Percentiles rank a stretch among this genome's conserved stretches.
These are phyloP conservation scores for Trachemys scripta DNA, from an alignment of 2,113 vertebrate species.

Conservation along the genomic window DNA sequence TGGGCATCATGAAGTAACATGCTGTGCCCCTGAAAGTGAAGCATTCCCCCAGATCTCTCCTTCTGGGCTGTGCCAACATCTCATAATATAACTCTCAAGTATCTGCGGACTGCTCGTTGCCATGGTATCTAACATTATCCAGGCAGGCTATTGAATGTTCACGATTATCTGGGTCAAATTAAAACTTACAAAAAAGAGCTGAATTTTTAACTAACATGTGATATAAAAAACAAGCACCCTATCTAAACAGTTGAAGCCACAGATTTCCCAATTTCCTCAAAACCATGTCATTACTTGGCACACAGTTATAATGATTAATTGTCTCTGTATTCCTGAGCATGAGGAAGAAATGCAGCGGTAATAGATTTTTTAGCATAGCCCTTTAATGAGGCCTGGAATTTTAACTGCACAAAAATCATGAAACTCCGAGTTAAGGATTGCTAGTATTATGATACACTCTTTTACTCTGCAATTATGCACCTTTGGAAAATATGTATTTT, in stretches of 20 bases:
- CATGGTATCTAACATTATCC: background rate
- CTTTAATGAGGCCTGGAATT: background rate
- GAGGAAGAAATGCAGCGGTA: background rate
- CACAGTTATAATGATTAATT: background rate
- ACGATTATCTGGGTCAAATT: background rate
- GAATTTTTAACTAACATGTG: background rate
- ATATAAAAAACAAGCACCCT: background rate
- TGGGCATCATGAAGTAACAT: background rate
- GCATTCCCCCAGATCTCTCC: background rate
- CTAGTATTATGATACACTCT: background rate
- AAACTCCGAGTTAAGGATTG: background rate
- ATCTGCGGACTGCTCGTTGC: background rate
- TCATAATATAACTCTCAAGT: background rate
- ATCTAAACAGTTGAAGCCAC: background rate
- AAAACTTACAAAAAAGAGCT: background rate
- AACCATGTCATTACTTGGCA: background rate
- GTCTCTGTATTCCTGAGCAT: background rate
- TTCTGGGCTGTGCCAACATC: background rate
- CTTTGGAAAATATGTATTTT: background rate
- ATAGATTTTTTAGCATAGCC: background rate
- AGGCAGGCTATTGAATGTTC: background rate
- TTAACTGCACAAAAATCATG: background rate
- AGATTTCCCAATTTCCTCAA: background rate
- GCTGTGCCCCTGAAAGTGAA: background rate
- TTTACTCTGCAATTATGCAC: background rate